Evolutionary conservation across 1,140 invertebrate species (phyloP), one percentile per base, ranked within the genome.

Genomic region (Ditylenchus dipsaci): DNA sequence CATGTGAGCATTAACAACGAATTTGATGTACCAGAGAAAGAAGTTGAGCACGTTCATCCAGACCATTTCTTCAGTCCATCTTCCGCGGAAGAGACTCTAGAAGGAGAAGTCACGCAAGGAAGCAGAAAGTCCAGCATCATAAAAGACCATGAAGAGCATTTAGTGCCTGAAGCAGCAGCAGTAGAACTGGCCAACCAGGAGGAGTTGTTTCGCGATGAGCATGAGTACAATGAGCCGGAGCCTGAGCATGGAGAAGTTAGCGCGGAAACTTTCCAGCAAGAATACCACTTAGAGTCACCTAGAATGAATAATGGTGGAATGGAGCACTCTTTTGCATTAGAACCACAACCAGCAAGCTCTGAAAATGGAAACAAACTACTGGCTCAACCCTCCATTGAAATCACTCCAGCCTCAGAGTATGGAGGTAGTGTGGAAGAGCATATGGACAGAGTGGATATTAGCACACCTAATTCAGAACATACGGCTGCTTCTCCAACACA

Each of bases 391-490:
- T 72, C 71, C 1, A 72, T 72, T 68, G 71, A 72, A 56, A 74
- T 72, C 30, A 72, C 71, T n/a, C 71, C 71, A 1, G 71, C 71
- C 9, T 72, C 71, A 27, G 71, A 72, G n/a, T 76, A 67, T 38
- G 47, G 70, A 13, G 69, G 53, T 17, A 74, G 23, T 49, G 3
- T 26, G 26, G 71, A 75, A 33, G 57, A 43, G 26, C 23, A 19
- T 1, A 42, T 19, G 17, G 21, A 67, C 1, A 27, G 23, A 59
- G 21, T 21, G 29, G 53, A 56, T 38, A 38, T 38, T 38, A 5
- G 3, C n/a, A 53, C 49, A 53, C n/a, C 49, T 53, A 53, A 3
- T 5, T 53, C 3, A 7, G 49, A 26, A 8, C 49, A 53, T 7
- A 8, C 49, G n/a, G 49, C 15, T 38, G 11, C 11, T 38, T 38